phyloP scores from a whole-genome alignment of 2,888 invertebrate genomes.

The Macrophya annulata region DNA sequence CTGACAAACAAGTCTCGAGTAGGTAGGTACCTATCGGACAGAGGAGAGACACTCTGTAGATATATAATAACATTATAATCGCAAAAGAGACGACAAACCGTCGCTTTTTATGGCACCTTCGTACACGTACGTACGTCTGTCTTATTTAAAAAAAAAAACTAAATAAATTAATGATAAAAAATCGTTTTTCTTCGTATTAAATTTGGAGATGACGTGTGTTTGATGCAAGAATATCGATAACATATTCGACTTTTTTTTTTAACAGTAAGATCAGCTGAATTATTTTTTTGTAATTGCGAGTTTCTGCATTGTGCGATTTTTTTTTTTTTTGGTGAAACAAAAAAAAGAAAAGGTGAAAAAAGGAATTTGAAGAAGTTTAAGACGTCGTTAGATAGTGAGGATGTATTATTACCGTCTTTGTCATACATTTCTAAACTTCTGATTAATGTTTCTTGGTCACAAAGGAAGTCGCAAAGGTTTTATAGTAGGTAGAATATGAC shows the following conservation, averaged over 20 bases:
- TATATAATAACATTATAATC: neutral
- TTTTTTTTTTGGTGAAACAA: neutral
- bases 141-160: neutral
- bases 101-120: neutral
- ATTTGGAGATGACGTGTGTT: neutral
- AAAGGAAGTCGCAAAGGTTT: constrained; percentile 23
- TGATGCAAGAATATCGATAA: too few species aligned
- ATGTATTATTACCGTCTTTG: neutral
- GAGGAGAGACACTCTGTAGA: neutral
- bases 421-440: neutral
- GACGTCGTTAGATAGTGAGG: neutral
- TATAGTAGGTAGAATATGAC: too few species aligned
- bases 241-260: too few species aligned
- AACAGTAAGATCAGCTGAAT: too few species aligned
- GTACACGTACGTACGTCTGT: neutral
- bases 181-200: neutral
- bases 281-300: neutral
- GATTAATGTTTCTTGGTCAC: neutral
- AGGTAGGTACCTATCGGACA: constrained; percentile 15
- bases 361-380: neutral
- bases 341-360: neutral
- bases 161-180: neutral
- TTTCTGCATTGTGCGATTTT: neutral
- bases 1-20: constrained; percentile 9
- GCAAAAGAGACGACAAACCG: neutral